Evolutionary conservation across 2,888 invertebrate species (phyloP), one percentile per base, ranked within the genome.

Genomic region (Tanypteryx hageni): DNA sequence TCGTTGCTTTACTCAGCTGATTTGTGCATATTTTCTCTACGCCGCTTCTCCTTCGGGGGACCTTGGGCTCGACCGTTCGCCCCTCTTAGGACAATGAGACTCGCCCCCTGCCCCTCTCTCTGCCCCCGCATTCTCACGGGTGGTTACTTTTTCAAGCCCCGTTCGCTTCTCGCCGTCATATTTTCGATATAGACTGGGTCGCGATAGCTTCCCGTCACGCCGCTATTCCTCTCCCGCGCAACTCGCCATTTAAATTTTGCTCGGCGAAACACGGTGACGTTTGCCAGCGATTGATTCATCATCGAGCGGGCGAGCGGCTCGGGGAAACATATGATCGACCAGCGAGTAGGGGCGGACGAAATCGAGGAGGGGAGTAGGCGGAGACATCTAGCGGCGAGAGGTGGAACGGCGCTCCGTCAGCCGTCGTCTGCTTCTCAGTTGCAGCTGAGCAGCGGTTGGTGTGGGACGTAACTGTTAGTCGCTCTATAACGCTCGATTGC

Each of bases 371-470:
- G 64, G 14, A 64, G n/a, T n/a, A n/a, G 89, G 89, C 18, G 64
- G 89, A 89, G 89, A 89, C 89, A 89, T 89, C 89, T 89, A 89
- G 89, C 89, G 89, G 89, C 89, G n/a, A 10, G 64, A 18, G n/a
- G 64, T 3, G 10, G 27, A 44, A 89, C 44, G 44, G 89, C 89
- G 44, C 44, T 18, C 22, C 8, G n/a, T 61, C 27, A 44, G 31
- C 89, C 64, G 89, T 89, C 89, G 89, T 89, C 89, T 89, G 89
- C 89, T 89, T 64, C 64, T 56, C 89, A 89, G 89, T 89, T 68
- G 89, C 89, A 89, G 89, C 89, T 89, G 89, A 64, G 89, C 89
- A 89, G 89, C n/a, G 61, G 64, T 44, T 14, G 44, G 44, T 31
- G 59, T 0, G 0, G 61, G 89, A 59, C 89, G 89, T 57, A 2